phyloP scores from a whole-genome alignment of 2,113 vertebrate genomes.

The Tetrao urogallus region DNA sequence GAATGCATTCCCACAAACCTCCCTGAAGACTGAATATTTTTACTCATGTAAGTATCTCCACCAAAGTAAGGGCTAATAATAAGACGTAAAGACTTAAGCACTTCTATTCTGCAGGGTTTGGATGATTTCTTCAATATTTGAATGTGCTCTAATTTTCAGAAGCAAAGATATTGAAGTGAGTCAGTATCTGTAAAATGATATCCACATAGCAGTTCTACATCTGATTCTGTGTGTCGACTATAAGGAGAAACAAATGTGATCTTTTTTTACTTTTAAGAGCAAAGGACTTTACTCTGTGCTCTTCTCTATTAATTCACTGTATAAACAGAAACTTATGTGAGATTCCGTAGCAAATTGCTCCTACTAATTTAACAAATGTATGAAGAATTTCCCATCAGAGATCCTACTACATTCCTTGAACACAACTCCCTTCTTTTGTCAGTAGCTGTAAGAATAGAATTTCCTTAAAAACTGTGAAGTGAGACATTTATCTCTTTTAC shows the following conservation, averaged over 20 bases:
- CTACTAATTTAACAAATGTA: not conserved
- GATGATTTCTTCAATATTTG: not conserved
- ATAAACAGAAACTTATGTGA: not conserved
- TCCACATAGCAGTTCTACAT: not conserved
- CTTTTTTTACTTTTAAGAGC: not conserved
- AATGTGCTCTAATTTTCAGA: not conserved
- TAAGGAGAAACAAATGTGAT: not conserved
- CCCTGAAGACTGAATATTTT: not conserved
- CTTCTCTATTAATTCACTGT: not conserved
- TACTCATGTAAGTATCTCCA: not conserved
- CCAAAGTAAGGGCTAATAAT: not conserved
- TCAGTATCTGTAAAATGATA: not conserved
- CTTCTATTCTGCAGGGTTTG: not conserved
- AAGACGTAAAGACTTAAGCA: not conserved
- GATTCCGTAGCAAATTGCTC: not conserved
- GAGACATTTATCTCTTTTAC: not conserved
- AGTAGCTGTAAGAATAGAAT: not conserved
- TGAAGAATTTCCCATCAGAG: not conserved
- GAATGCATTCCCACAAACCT: not conserved
- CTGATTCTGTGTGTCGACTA: not conserved
- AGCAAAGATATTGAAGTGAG: not conserved
- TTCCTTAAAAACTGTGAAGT: not conserved
- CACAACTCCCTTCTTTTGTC: not conserved
- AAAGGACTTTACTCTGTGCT: not conserved
- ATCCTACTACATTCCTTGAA: not conserved